These are phyloP conservation scores for Potorous gilbertii DNA, from an alignment of 2,797 vertebrate genomes.

Conservation along the genomic window DNA sequence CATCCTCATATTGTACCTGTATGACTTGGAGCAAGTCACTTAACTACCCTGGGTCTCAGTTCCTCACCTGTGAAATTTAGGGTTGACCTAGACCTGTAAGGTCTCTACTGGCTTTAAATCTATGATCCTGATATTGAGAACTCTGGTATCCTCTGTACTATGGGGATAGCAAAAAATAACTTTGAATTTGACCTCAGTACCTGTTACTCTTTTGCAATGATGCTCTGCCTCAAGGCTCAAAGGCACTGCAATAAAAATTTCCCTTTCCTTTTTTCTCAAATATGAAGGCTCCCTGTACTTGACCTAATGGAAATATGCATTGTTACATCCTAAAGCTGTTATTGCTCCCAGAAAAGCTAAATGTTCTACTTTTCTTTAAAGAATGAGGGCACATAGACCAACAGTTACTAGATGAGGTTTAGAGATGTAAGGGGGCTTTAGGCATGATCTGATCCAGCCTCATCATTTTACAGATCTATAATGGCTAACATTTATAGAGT, in stretches of 20 bases:
- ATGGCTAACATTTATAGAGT: neutral
- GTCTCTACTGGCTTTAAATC: neutral
- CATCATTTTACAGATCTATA: neutral
- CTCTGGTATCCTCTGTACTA: neutral
- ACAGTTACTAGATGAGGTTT: neutral
- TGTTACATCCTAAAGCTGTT: neutral
- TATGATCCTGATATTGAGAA: neutral
- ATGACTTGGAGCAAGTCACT: neutral
- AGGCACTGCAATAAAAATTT: neutral
- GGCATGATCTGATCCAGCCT: neutral
- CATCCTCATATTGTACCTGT: neutral
- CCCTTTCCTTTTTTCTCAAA: neutral
- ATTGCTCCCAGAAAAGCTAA: neutral
- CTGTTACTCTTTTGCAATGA: neutral
- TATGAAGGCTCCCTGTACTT: neutral
- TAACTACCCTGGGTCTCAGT: neutral
- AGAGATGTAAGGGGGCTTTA: neutral
- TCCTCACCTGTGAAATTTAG: neutral
- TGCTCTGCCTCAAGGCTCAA: neutral
- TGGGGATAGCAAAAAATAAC: neutral
- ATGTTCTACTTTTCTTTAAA: neutral
- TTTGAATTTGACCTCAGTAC: neutral
- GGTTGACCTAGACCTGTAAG: neutral
- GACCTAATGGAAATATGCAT: neutral
- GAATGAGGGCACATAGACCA: neutral